Conservation (phyloP, 2,888 invertebrate species). For the Panzeria rudis region DNA sequence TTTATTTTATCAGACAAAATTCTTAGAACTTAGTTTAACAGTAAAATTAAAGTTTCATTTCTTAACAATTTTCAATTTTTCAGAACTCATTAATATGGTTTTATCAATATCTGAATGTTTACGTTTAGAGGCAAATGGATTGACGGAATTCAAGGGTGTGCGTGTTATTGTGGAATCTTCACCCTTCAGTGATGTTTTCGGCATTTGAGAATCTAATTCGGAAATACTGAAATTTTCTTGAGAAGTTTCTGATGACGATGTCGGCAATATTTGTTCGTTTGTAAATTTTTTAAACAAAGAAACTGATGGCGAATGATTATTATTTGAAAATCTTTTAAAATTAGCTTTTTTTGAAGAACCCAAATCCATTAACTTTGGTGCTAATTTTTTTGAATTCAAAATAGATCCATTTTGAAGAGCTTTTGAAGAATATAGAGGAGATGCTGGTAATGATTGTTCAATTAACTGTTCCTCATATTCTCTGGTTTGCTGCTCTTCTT, state of each 20-base stretch:
- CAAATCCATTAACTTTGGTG: slow-evolving; percentile 81
- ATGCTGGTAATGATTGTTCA: slow-evolving; percentile 75
- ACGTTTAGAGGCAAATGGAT: slow-evolving; percentile 83
- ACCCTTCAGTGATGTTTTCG: slow-evolving; percentile 15
- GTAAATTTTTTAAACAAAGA: slow-evolving; percentile 72
- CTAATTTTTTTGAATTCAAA: slow-evolving; percentile 74
- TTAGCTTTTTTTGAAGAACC: slow-evolving; percentile 84
- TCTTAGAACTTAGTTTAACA: background rate
- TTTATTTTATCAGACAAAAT: slow-evolving; percentile 23
- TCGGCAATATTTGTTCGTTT: slow-evolving; percentile 36
- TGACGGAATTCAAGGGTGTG: slow-evolving; percentile 79
- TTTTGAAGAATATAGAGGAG: slow-evolving; percentile 74
- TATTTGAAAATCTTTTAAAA: slow-evolving; percentile 84
- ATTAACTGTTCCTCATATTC: slow-evolving; percentile 71
- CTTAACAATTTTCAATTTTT: slow-evolving; percentile 78
- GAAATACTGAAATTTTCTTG: slow-evolving; percentile 52
- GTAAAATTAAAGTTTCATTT: slow-evolving; percentile 72
- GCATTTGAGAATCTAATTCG: slow-evolving; percentile 36
- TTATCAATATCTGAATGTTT: slow-evolving; percentile 80
- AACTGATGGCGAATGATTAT: slow-evolving; percentile 52
- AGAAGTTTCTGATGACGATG: slow-evolving; percentile 51
- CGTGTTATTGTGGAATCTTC: slow-evolving; percentile 75
- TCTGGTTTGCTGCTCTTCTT: slow-evolving; percentile 77
- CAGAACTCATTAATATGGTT: slow-evolving; percentile 78
- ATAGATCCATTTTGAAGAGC: slow-evolving; percentile 76